Conservation (phyloP, 2,888 invertebrate genomes). For the Yponomeuta cagnagella region DNA sequence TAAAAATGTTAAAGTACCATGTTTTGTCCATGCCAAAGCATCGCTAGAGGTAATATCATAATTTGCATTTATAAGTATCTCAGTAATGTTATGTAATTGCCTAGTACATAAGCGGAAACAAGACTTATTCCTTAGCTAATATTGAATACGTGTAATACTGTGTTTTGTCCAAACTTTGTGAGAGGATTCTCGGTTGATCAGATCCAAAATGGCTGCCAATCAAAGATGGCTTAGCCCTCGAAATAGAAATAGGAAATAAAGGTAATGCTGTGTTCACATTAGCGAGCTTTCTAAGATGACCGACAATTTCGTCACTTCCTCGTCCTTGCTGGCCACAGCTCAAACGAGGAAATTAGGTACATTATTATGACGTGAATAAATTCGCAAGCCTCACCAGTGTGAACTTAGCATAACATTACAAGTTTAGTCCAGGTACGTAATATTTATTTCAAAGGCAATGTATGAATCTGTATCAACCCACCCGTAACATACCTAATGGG, state of each 20-base stretch:
- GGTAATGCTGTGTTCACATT: no score
- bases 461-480: not conserved
- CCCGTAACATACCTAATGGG: not conserved
- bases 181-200: slow-evolving; percentile 56
- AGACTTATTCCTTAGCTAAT: slow-evolving; percentile 68
- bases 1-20: slow-evolving; percentile 43
- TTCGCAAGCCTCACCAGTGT: no score
- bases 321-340: no score
- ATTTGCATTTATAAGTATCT: slow-evolving; percentile 75
- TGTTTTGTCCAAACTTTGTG: slow-evolving; percentile 50
- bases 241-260: not conserved
- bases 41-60: slow-evolving; percentile 69
- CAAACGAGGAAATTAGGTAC: no score
- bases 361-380: no score
- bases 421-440: no score
- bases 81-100: slow-evolving; percentile 58
- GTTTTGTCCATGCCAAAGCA: slow-evolving; percentile 77
- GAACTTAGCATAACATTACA: no score
- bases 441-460: not conserved
- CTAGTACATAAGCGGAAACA: slow-evolving; percentile 61
- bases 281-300: no score
- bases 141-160: slow-evolving; percentile 46
- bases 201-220: not conserved
- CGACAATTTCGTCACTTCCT: no score
- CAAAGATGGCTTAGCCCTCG: slow-evolving; percentile 19